Evolutionary conservation across 2,113 vertebrate genomes (phyloP).

Genomic region (Neoarius graeffei): DNA sequence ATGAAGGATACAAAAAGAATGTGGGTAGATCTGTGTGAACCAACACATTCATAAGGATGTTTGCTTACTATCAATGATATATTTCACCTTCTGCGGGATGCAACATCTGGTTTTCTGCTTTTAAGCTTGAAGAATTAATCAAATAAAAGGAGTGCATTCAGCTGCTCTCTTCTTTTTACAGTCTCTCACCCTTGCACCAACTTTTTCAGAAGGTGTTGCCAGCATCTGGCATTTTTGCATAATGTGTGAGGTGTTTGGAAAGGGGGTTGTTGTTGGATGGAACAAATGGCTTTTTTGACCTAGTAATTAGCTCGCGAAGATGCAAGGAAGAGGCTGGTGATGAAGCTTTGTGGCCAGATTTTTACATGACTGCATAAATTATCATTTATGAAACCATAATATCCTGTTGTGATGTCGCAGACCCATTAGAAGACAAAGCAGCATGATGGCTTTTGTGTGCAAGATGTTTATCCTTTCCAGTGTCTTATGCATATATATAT

Average conservation of each 20-base stretch:
- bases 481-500: constrained; percentile 23
- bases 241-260: constrained; percentile 72
- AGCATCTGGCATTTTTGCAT: constrained; percentile 80
- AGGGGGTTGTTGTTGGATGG: constrained; percentile 67
- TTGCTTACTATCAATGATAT: constrained; percentile 18
- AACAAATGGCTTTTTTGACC: constrained; percentile 83
- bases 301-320: constrained; percentile 76
- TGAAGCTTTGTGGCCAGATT: constrained; percentile 70
- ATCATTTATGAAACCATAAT: constrained; percentile 75
- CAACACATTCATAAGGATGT: background rate
- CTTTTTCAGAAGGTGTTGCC: constrained; percentile 73
- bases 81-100: constrained; percentile 32
- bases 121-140: constrained; percentile 40
- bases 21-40: background rate
- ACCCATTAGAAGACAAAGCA: constrained; percentile 52
- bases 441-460: constrained; percentile 53
- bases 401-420: constrained; percentile 66
- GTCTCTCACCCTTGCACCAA: constrained; percentile 65
- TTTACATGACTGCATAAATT: constrained; percentile 73
- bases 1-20: constrained; percentile 1
- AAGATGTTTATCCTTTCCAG: constrained; percentile 43
- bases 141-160: constrained; percentile 57
- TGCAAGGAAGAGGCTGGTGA: constrained; percentile 67
- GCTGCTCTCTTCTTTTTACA: constrained; percentile 45
- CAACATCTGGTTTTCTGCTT: constrained; percentile 43